Evolutionary conservation across 2,113 vertebrate genomes (phyloP).

Genomic region (Cynoglossus semilaevis): DNA sequence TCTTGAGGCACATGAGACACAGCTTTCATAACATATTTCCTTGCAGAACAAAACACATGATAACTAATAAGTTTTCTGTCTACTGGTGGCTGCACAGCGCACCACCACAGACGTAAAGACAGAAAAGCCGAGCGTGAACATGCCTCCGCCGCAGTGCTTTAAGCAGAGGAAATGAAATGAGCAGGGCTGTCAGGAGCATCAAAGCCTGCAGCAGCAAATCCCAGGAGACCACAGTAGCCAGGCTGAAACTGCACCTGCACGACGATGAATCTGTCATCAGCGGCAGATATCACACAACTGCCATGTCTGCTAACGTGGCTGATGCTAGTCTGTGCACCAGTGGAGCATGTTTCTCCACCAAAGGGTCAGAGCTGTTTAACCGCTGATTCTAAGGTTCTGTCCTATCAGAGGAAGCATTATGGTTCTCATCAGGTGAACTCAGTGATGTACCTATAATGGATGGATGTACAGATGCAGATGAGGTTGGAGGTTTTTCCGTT

Average conservation of each 20-base stretch:
- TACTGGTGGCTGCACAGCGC: slow-evolving; percentile 10
- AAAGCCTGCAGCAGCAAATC: slow-evolving; percentile 53
- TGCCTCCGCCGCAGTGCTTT: slow-evolving; percentile 1
- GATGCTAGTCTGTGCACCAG: slow-evolving; percentile 7
- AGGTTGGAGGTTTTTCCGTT: slow-evolving; percentile 52
- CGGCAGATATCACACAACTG: slow-evolving; percentile 39
- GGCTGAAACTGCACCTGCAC: slow-evolving; percentile 55
- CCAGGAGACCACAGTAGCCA: slow-evolving; percentile 36
- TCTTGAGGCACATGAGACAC: too few relatives aligned
- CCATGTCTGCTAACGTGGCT: slow-evolving; percentile 36
- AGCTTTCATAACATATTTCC: too few relatives aligned
- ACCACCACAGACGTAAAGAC: neutral
- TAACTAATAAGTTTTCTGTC: neutral
- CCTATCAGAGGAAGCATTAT: slow-evolving; percentile 1
- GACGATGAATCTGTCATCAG: slow-evolving; percentile 48
- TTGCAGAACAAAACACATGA: neutral
- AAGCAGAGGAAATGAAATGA: slow-evolving; percentile 29
- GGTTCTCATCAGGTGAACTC: slow-evolving; percentile 38
- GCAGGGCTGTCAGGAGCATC: slow-evolving; percentile 53
- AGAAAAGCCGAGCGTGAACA: slow-evolving; percentile 17
- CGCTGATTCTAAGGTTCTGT: slow-evolving; percentile 31
- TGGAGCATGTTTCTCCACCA: neutral
- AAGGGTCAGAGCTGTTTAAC: slow-evolving; percentile 38
- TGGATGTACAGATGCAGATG: slow-evolving; percentile 37
- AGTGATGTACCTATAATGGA: slow-evolving; percentile 45